Evolutionary conservation across 2,113 vertebrate genomes (phyloP), one percentile per base, ranked within the genome.

Genomic region (Hystrix cristata): DNA sequence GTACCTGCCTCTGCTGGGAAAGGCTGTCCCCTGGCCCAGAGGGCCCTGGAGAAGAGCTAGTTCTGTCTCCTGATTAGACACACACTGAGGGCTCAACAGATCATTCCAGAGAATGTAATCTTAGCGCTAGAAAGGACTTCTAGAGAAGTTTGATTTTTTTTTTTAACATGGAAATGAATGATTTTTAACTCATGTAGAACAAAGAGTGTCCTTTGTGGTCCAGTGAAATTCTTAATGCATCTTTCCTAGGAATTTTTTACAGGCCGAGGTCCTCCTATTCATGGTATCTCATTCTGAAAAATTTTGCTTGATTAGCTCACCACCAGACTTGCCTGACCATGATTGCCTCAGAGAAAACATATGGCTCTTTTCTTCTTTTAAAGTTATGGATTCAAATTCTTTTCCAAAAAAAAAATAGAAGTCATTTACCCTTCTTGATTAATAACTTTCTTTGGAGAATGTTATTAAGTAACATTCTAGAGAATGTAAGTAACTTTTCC

Each of bases 141-240:
- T 86, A 25, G 88, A 89, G 64, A 71, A 79, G 7, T 80, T 55
- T 53, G 27, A 60, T 72, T 55, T 13, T 67, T 6, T 55, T 97
- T 85, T 80, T 62, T 46, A 74, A 53, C 38, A 92, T 43, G 60
- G 67, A 93, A 71, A 67, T 96, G 43, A 93, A 46, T 90, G 60
- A 55, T 64, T 64, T 88, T 91, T 67, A 59, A 84, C 1, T 55
- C 43, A 38, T 8, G 6, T 48, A 46, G 43, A 74, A 46, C 7
- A 91, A 53, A 53, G 46, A 14, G 31, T 62, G 62, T 86, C 34
- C 85, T 86, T 78, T 71, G 23, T 84, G 71, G 14, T 83, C 64
- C 27, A 46, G 23, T 69, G 2, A 43, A 10, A 34, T 48, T 46
- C 43, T 15, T 76, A 27, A 76, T 48, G 12, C 25, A 7, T 31